Conservation (phyloP, 2,888 invertebrate genomes). For the Erebia ligea region DNA sequence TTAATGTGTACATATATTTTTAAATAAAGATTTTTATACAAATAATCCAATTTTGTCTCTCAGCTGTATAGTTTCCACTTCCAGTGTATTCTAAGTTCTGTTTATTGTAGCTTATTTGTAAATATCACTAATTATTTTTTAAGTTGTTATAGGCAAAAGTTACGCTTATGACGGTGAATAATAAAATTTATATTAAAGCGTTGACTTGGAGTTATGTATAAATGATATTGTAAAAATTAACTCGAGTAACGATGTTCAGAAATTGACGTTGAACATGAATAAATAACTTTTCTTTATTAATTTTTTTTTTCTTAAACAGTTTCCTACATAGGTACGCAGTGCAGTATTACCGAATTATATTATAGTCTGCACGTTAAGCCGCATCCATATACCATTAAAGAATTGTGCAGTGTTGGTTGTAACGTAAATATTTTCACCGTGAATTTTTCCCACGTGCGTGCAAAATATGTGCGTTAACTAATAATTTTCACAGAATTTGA, state of each 20-base stretch:
- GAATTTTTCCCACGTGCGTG: too few relatives aligned
- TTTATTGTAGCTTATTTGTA: conserved; percentile 64
- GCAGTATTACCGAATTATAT: too few relatives aligned
- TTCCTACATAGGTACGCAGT: not conserved
- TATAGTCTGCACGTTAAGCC: too few relatives aligned
- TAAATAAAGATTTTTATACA: conserved; percentile 76
- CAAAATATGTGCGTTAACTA: too few relatives aligned
- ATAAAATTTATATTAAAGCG: conserved; percentile 78
- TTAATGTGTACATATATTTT: conserved; percentile 77
- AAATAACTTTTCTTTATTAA: conserved; percentile 70
- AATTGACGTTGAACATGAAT: conserved; percentile 78
- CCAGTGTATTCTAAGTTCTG: conserved; percentile 63
- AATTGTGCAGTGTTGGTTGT: too few relatives aligned
- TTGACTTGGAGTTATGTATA: conserved; percentile 78
- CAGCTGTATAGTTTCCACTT: conserved; percentile 70
- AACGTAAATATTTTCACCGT: too few relatives aligned
- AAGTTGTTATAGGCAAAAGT: conserved; percentile 77
- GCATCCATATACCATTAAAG: too few relatives aligned
- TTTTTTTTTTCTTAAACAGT: not conserved
- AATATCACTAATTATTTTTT: conserved; percentile 60
- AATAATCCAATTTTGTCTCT: conserved; percentile 67
- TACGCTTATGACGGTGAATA: conserved; percentile 74
- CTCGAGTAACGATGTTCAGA: conserved; percentile 76
- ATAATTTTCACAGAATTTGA: too few relatives aligned
- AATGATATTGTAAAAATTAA: conserved; percentile 80